Percentiles rank a stretch among this genome's conserved stretches.
These are phyloP conservation scores for Polylopha cassiicola DNA, from an alignment of 2,888 invertebrate genomes.

Conservation along the genomic window DNA sequence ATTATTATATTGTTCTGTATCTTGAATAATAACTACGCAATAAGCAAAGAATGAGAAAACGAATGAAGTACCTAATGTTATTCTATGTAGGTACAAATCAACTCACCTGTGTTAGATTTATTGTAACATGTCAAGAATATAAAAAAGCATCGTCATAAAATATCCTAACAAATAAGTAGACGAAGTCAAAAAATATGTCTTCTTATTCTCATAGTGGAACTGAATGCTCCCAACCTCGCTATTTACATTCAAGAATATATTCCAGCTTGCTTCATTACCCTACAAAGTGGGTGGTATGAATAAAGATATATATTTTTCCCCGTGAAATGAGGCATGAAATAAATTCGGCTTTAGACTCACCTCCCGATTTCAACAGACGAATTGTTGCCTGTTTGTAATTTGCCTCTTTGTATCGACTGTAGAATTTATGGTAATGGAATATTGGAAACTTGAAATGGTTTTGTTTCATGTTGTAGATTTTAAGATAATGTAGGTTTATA, in stretches of 20 bases:
- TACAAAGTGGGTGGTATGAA: constrained; percentile 22
- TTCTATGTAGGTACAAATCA: too few relatives aligned
- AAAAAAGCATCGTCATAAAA: neutral
- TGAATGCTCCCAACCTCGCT: constrained; percentile 9
- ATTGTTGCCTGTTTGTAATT: constrained; percentile 6
- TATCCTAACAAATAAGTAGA: neutral
- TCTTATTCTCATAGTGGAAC: constrained; percentile 6
- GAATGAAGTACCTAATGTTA: neutral
- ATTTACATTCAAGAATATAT: constrained; percentile 19
- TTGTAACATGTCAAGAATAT: neutral
- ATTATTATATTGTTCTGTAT: too few relatives aligned
- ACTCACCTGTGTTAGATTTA: too few relatives aligned
- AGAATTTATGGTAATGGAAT: too few relatives aligned
- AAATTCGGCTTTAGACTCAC: constrained; percentile 12
- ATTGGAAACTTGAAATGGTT: too few relatives aligned
- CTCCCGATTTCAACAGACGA: constrained; percentile 8
- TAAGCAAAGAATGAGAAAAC: neutral
- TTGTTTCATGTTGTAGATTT: too few relatives aligned
- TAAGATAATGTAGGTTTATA: too few relatives aligned
- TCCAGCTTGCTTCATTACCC: constrained; percentile 19
- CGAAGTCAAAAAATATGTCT: constrained; percentile 11
- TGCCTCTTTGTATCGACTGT: neutral
- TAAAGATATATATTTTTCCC: constrained; percentile 20
- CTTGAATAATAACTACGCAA: too few relatives aligned
- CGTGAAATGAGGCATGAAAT: constrained; percentile 17